Base-by-base conservation (phyloP, 2,797 vertebrate species). In the Hephaestus fuliginosus region DNA sequence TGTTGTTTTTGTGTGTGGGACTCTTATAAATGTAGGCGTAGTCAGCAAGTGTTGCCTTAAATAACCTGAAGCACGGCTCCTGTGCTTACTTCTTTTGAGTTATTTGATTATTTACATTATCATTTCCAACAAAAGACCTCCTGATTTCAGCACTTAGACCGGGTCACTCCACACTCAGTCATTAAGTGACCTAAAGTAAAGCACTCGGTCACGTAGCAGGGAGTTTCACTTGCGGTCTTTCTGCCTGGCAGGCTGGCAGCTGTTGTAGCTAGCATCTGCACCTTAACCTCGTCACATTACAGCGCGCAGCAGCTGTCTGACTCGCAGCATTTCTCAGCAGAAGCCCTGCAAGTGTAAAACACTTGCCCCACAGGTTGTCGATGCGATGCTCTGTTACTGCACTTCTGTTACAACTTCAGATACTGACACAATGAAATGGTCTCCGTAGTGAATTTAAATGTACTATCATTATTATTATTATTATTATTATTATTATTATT, bases 251-350 rank as follows among this genome's bases (percentile, higher is more conserved):
- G 72, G 49, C 76, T 48, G 81, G 91, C 94, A 95, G 93, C 94
- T 95, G 93, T 88, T 90, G 78, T 70, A 84, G 84, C 39, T 58
- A 76, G 73, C 86, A 87, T 84, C 84, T 87, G 82, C 89, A 85
- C 74, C 62, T 73, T 81, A 66, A 78, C 81, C 65, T 81, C 68
- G 41, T 61, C 65, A 80, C 78, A 78, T 81, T 76, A 61, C 83
- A 70, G 17, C 48, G 11, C 15, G 74, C 81, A 49, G 69, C 4
- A 17, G 52, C 46, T n/a, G 41, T 53, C 76, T 84, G 80, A 86
- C 70, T 82, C 80, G 70, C 8, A 5, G 81, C 76, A 80, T 80
- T 80, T 72, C 74, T 67, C 66, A 85, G 49, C 60, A 64, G 4
- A 48, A 57, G 58, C n/a, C 22, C 70, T 25, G 41, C 60, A 70